Evolutionary conservation across 1,140 invertebrate genomes (phyloP).

Genomic region (Idris sp.): DNA sequence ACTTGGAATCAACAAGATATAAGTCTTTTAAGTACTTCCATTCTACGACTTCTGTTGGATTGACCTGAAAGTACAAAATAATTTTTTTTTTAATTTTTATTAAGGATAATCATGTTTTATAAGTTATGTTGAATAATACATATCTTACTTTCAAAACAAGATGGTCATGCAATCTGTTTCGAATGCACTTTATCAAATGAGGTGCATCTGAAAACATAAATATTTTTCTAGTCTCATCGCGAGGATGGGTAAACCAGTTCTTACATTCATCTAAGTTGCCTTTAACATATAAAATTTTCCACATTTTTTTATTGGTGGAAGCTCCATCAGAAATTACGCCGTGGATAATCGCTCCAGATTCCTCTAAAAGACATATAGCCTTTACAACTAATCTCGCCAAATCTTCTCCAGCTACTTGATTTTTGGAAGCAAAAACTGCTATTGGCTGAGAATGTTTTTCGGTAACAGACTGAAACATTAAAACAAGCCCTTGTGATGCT

Average conservation of each 20-base stretch:
- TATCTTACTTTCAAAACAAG: no score
- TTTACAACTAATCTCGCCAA: constrained; percentile 7
- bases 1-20: constrained; percentile 20
- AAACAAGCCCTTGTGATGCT: no score
- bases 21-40: constrained; percentile 26
- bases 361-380: constrained; percentile 41
- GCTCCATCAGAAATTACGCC: constrained; percentile 40
- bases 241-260: constrained; percentile 48
- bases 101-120: no score
- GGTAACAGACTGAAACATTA: no score
- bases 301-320: constrained; percentile 33
- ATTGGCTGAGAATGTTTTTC: no score
- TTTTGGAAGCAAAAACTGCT: no score
- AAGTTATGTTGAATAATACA: no score
- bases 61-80: no score
- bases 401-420: no score
- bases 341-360: constrained; percentile 52
- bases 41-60: neutral
- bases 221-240: constrained; percentile 33
- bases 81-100: no score
- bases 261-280: constrained; percentile 5
- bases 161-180: constrained; percentile 45
- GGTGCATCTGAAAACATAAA: constrained; percentile 56
- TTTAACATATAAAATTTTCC: constrained; percentile 12
- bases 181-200: constrained; percentile 57